These are phyloP conservation scores for Ylistrum balloti DNA, from an alignment of 1,140 invertebrate genomes.

Conservation along the genomic window DNA sequence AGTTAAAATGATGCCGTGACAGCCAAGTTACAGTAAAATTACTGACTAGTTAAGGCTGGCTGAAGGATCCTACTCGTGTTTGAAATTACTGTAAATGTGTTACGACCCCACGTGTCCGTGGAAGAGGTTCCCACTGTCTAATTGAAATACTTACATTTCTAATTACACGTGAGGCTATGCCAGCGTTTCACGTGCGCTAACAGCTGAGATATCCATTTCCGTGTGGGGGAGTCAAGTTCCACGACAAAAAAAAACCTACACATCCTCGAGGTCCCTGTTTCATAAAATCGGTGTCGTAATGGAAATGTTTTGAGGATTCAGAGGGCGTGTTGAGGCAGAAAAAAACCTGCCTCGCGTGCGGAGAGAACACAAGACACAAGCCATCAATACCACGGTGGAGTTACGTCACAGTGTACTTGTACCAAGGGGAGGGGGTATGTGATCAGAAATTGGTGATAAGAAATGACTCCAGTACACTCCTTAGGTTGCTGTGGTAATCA, in stretches of 20 bases:
- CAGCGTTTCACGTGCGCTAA: constrained; percentile 13
- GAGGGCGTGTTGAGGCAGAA: not conserved
- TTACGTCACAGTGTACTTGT: not conserved
- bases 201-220: not conserved
- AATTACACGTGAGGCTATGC: constrained; percentile 32
- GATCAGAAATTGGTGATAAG: not conserved
- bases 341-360: not conserved
- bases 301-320: not conserved
- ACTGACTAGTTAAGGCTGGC: not conserved
- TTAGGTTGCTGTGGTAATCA: not conserved
- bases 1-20: not conserved
- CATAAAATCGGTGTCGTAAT: not conserved
- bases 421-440: not conserved
- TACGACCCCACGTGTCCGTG: not conserved
- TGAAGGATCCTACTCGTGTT: not conserved
- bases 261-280: too few relatives aligned
- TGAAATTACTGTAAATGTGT: constrained; percentile 28
- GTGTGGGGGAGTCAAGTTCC: constrained; percentile 4
- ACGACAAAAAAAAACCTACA: too few relatives aligned
- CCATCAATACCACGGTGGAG: not conserved
- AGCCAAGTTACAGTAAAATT: not conserved
- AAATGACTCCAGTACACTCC: not conserved
- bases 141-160: constrained; percentile 40
- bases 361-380: not conserved
- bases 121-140: constrained; percentile 1